Conservation (phyloP, 92 coral and sea anemone species). For the Micromussa lordhowensis region DNA sequence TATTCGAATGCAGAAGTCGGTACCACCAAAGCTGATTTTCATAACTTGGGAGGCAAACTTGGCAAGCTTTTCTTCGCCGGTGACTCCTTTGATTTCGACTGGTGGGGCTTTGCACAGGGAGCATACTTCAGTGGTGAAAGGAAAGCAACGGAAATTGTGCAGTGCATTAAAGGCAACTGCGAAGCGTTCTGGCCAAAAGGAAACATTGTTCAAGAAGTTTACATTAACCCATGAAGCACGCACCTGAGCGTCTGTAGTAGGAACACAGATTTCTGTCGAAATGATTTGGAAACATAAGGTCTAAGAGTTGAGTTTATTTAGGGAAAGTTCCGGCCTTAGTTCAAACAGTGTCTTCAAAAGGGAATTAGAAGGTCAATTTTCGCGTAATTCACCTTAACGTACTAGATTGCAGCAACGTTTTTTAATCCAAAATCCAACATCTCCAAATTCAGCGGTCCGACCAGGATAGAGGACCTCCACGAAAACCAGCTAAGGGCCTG, state of each 20-base stretch:
- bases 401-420: no score
- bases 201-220: constrained; percentile 27
- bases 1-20: constrained; percentile 62
- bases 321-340: background rate
- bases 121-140: constrained; percentile 54
- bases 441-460: no score
- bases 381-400: no score
- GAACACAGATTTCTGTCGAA: background rate
- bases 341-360: background rate
- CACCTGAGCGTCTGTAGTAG: background rate
- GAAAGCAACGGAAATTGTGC: constrained; percentile 52
- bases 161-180: constrained; percentile 25
- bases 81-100: constrained; percentile 47
- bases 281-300: background rate
- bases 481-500: no score
- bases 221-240: background rate
- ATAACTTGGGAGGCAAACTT: constrained; percentile 54
- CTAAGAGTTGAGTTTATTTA: background rate
- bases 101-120: constrained; percentile 63
- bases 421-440: no score
- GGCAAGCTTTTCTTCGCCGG: constrained; percentile 62
- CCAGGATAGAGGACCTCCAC: no score
- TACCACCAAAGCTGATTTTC: constrained; percentile 37
- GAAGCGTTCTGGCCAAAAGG: constrained; percentile 20
- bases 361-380: no score